Conservation (phyloP, 2,888 invertebrate genomes). For the Drosophila niveifrons region DNA sequence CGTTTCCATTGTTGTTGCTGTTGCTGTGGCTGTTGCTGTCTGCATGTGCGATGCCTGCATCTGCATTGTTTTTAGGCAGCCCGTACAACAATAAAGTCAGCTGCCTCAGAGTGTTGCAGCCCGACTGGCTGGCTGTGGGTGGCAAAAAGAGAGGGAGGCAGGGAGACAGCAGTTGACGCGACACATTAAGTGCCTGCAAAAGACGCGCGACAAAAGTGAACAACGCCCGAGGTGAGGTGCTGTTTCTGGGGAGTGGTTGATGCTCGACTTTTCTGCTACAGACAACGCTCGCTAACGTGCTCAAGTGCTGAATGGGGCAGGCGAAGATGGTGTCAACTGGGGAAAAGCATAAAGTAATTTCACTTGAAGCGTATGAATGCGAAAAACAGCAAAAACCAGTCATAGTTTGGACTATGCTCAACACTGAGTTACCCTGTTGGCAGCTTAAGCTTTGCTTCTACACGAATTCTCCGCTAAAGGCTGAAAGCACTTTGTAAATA, state of each 20-base stretch:
- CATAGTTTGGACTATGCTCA: not conserved
- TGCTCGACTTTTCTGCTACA: not conserved
- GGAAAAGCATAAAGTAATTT: slow-evolving; percentile 21
- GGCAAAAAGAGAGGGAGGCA: not conserved
- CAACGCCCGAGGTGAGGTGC: slow-evolving; percentile 39
- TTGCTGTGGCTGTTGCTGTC: slow-evolving; percentile 26
- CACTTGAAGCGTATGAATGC: slow-evolving; percentile 7
- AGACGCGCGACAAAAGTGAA: slow-evolving; percentile 72
- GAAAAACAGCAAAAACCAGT: not conserved
- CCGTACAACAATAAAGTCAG: slow-evolving; percentile 52
- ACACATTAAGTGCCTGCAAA: slow-evolving; percentile 79
- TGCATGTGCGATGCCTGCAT: slow-evolving; percentile 52
- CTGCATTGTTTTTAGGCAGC: slow-evolving; percentile 70
- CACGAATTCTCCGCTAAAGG: too few species aligned
- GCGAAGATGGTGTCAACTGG: slow-evolving; percentile 27
- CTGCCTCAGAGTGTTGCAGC: slow-evolving; percentile 16
- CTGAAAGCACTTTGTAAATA: not conserved
- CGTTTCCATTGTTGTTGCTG: slow-evolving; percentile 23
- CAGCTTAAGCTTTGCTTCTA: not conserved
- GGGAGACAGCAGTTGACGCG: slow-evolving; percentile 19
- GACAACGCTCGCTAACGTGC: slow-evolving; percentile 60
- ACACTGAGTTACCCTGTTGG: not conserved
- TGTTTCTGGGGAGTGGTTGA: slow-evolving; percentile 5
- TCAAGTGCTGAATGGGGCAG: slow-evolving; percentile 65
- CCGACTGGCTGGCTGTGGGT: not conserved